phyloP scores from a whole-genome alignment of 2,888 invertebrate genomes.

The Petrophora chlorosata region DNA sequence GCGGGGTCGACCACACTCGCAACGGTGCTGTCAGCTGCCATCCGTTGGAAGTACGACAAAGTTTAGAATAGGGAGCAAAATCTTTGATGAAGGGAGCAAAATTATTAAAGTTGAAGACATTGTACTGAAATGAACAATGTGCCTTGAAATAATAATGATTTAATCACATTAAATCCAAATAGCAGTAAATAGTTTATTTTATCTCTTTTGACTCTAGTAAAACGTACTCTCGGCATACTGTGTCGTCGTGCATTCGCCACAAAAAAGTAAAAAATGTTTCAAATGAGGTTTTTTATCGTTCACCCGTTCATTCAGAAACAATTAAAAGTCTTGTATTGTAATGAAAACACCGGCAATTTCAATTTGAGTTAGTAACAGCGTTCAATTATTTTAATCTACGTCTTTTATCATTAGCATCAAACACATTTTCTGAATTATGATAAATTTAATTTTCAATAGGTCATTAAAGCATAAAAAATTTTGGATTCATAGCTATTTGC shows the following conservation, averaged over 20 bases:
- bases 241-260: conserved; percentile 54
- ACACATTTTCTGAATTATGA: too few species aligned
- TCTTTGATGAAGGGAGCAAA: not conserved
- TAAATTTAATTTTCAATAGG: not conserved
- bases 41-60: conserved; percentile 17
- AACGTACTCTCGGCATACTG: conserved; percentile 7
- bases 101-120: not conserved
- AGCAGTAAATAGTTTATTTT: too few species aligned
- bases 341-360: too few species aligned
- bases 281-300: conserved; percentile 19
- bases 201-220: too few species aligned
- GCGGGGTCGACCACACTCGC: conserved; percentile 68
- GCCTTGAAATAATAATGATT: too few species aligned
- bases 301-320: conserved; percentile 9
- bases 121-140: too few species aligned
- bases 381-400: too few species aligned
- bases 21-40: conserved; percentile 17
- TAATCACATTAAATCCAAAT: too few species aligned
- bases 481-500: not conserved
- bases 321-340: too few species aligned
- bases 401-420: too few species aligned
- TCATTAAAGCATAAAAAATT: not conserved
- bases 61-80: not conserved
- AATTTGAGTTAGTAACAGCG: not conserved
- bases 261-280: conserved; percentile 26